Conservation (phyloP, 2,888 invertebrate species). For the Clistopyga incitator region DNA sequence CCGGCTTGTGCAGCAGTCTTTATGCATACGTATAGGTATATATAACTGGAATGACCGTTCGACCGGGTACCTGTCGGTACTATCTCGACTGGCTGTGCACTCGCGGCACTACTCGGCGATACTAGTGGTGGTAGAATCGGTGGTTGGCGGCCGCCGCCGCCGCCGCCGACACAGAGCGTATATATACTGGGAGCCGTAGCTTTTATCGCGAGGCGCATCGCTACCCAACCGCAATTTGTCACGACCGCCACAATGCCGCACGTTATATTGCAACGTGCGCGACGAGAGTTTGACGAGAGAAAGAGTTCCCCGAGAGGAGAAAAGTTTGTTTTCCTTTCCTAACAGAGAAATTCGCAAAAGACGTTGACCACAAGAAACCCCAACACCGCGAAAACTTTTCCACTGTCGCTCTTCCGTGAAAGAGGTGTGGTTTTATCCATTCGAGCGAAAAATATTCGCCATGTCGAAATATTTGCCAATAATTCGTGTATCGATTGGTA, state of each 20-base stretch:
- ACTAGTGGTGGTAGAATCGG: constrained; percentile 7
- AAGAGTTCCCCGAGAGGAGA: background rate
- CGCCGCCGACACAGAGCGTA: constrained; percentile 5
- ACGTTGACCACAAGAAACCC: background rate
- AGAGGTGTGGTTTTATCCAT: constrained; percentile 4
- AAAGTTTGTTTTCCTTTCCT: background rate
- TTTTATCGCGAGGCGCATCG: constrained; percentile 65
- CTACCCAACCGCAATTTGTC: constrained; percentile 66
- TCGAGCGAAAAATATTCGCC: background rate
- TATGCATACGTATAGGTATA: too few species aligned
- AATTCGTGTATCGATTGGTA: too few species aligned
- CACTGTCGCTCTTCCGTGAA: background rate
- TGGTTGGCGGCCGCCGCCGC: constrained; percentile 18
- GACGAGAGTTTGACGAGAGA: constrained; percentile 10
- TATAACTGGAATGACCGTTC: constrained; percentile 59
- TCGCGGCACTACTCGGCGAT: constrained; percentile 17
- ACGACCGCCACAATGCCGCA: constrained; percentile 61
- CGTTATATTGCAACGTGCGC: constrained; percentile 54
- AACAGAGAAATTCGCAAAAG: background rate
- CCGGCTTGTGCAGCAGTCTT: too few species aligned
- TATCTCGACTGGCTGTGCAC: constrained; percentile 38
- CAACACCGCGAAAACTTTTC: background rate
- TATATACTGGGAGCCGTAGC: background rate
- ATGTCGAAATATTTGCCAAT: background rate
- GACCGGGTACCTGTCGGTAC: constrained; percentile 62